These are phyloP conservation scores for Diacarnus erythraeanus DNA, from an alignment of 37 sponge, comb jelly and placozoan species.

Conservation along the genomic window DNA sequence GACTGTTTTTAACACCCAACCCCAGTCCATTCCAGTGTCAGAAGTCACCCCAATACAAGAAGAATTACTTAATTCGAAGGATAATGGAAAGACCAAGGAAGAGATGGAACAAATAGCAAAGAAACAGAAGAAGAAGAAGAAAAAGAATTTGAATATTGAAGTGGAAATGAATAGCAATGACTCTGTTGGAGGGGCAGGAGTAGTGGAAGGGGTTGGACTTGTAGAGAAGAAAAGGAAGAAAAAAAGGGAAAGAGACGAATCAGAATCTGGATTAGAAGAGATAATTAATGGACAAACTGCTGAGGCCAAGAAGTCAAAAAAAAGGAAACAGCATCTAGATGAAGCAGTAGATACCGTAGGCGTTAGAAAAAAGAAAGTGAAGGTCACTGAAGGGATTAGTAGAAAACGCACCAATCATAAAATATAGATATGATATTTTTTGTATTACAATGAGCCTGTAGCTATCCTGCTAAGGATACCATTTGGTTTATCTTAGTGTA, in stretches of 20 bases:
- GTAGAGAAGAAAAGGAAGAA: neutral
- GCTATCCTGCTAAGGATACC: no score
- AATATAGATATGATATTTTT: no score
- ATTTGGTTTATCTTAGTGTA: no score
- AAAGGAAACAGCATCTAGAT: slow-evolving; percentile 23
- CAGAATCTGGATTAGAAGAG: neutral
- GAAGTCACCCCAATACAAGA: neutral
- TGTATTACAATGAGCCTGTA: no score
- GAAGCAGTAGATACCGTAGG: neutral
- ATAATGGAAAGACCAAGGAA: neutral
- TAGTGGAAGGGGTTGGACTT: neutral
- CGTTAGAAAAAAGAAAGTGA: slow-evolving; percentile 4
- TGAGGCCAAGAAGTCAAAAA: neutral
- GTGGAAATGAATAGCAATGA: neutral
- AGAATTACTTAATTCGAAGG: no score
- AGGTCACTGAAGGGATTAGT: neutral
- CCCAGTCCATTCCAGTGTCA: neutral
- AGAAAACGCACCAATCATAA: neutral
- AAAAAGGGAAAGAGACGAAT: neutral
- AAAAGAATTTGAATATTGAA: slow-evolving; percentile 8
- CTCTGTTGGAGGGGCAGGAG: neutral
- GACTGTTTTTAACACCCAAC: slow-evolving; percentile 65
- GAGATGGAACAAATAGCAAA: neutral
- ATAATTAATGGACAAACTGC: neutral
- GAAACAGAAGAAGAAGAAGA: slow-evolving; percentile 39